Percentiles rank a stretch among this genome's conserved stretches.
Evolutionary conservation across 2,888 invertebrate genomes (phyloP).

Genomic region (Melanophora roralis): DNA sequence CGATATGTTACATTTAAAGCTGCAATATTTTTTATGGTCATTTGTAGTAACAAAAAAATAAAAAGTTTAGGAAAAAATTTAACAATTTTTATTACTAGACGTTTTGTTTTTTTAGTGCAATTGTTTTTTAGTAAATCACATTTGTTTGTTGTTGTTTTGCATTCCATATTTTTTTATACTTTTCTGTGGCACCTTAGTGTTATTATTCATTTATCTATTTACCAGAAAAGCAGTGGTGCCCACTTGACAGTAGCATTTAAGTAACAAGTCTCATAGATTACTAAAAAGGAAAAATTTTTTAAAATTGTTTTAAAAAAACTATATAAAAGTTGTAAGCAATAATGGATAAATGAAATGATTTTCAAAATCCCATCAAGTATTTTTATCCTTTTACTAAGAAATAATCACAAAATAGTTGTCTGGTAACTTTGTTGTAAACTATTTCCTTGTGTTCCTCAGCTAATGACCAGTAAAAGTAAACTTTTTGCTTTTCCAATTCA

Average conservation of each 20-base stretch:
- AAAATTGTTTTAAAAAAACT: no score
- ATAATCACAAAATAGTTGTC: no score
- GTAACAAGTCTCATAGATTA: no score
- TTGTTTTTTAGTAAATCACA: constrained; percentile 11
- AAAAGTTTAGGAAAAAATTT: constrained; percentile 9
- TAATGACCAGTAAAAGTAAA: constrained; percentile 7
- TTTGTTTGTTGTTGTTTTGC: constrained; percentile 1
- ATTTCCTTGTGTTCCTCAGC: constrained; percentile 15
- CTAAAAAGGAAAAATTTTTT: no score
- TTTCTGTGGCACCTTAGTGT: constrained; percentile 35
- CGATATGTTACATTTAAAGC: constrained; percentile 50
- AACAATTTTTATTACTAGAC: constrained; percentile 9
- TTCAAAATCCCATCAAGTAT: no score
- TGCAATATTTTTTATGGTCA: constrained; percentile 45
- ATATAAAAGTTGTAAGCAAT: no score
- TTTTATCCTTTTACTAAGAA: no score
- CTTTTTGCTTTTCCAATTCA: background rate
- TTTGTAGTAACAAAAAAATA: background rate
- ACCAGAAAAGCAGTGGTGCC: background rate
- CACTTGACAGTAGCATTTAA: no score
- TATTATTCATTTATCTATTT: constrained; percentile 19
- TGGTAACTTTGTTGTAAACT: no score
- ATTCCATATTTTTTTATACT: constrained; percentile 25
- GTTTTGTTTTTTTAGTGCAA: constrained; percentile 1
- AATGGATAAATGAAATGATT: no score